Conservation (phyloP, 2,888 invertebrate genomes). For the Yponomeuta sedellus region DNA sequence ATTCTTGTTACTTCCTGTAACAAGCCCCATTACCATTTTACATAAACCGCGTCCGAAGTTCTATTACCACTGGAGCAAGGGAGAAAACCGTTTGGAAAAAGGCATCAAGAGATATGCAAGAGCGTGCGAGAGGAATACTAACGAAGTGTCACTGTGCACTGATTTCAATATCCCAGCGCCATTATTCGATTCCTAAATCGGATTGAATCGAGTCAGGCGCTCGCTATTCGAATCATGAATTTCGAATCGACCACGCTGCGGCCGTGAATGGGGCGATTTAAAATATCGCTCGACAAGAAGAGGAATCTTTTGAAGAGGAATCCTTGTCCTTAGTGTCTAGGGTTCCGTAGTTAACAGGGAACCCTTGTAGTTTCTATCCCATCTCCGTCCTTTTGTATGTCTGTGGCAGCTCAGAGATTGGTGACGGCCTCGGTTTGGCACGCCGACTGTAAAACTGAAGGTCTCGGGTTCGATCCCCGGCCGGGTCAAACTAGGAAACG, state of each 20-base stretch:
- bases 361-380: background rate
- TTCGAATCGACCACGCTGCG: background rate
- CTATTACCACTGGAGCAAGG: background rate
- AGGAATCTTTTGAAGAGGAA: background rate
- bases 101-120: background rate
- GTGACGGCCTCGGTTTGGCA: too few species aligned
- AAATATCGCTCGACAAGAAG: background rate
- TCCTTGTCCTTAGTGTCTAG: background rate
- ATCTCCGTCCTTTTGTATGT: background rate
- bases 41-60: background rate
- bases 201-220: slow-evolving; percentile 1
- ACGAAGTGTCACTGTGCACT: background rate
- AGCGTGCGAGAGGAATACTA: background rate
- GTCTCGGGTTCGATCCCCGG: too few species aligned
- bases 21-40: background rate
- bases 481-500: too few species aligned
- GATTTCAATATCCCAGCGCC: background rate
- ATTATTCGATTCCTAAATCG: background rate
- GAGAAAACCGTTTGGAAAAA: background rate
- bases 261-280: background rate
- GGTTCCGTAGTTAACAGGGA: background rate
- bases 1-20: background rate
- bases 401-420: too few species aligned
- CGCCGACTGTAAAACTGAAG: too few species aligned
- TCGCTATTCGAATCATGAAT: slow-evolving; percentile 1